phyloP scores from a whole-genome alignment of 2,113 vertebrate genomes.

The Megaceryle torquata region DNA sequence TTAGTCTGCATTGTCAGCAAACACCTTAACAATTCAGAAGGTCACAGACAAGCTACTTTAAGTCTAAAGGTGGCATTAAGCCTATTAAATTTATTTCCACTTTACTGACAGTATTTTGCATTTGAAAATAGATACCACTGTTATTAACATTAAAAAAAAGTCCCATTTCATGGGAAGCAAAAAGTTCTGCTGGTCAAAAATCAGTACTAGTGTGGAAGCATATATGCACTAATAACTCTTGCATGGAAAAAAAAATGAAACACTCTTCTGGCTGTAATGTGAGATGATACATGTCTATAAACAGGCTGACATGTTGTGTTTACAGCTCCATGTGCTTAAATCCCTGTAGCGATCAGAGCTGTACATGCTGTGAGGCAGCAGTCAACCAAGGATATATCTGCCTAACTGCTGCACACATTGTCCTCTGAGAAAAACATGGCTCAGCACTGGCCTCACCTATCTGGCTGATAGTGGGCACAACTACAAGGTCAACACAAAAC shows the following conservation, averaged over 20 bases:
- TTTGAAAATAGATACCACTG: neutral
- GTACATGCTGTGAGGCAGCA: neutral
- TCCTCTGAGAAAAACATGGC: neutral
- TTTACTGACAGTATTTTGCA: conserved; percentile 10
- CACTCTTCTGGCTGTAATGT: neutral
- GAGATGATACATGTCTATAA: neutral
- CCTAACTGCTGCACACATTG: neutral
- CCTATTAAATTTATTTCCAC: conserved; percentile 23
- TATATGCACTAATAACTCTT: neutral
- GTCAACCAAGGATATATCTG: neutral
- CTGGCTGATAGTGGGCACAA: neutral
- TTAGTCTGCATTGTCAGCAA: conserved; percentile 39
- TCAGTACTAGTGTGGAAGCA: neutral
- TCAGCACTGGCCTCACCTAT: neutral
- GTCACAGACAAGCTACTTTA: conserved; percentile 14
- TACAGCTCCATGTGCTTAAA: neutral
- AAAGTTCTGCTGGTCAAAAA: neutral
- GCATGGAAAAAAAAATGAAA: neutral
- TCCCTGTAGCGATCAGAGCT: neutral
- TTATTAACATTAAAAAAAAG: conserved; percentile 5
- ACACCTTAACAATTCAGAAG: conserved; percentile 35
- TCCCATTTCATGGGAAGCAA: neutral
- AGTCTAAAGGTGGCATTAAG: neutral
- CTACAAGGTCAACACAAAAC: neutral
- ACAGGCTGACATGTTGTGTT: neutral